A percentile compares a stretch with the other conserved stretches of the same genome.
Evolutionary conservation across 2,888 invertebrate species (phyloP).

Genomic region (Ichneumoninae sp.): DNA sequence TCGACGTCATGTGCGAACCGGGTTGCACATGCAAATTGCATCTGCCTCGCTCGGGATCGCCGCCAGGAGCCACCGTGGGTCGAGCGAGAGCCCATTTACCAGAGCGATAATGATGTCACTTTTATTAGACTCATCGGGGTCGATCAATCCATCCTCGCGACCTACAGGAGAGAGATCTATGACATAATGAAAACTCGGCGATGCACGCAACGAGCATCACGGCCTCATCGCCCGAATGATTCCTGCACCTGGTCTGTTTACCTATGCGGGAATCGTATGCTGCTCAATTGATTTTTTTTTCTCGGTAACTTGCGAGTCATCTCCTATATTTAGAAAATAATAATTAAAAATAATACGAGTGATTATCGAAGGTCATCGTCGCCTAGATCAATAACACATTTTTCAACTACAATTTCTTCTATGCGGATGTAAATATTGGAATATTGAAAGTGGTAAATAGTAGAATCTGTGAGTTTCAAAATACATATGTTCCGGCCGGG

Average conservation of each 20-base stretch:
- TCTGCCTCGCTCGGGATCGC: constrained; percentile 8
- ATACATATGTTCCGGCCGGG: no score
- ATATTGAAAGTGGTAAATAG: no score
- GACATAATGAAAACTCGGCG: constrained; percentile 42
- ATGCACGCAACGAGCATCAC: not conserved
- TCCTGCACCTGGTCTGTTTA: not conserved
- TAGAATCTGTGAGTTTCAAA: no score
- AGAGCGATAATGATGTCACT: constrained; percentile 80
- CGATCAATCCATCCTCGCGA: constrained; percentile 74
- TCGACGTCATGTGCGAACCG: constrained; percentile 59
- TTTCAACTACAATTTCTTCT: not conserved
- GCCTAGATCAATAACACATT: no score
- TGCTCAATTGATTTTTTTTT: not conserved
- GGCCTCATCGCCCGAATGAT: not conserved
- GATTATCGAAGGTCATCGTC: not conserved
- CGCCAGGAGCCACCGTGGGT: constrained; percentile 18
- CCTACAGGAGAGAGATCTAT: constrained; percentile 36
- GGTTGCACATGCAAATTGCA: constrained; percentile 65
- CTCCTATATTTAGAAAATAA: not conserved
- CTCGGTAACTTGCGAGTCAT: not conserved
- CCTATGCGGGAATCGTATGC: not conserved
- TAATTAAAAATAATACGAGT: no score
- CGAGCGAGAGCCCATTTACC: constrained; percentile 62
- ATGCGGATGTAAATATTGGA: not conserved
- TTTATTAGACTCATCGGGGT: constrained; percentile 82